phyloP scores from a whole-genome alignment of 2,113 vertebrate genomes.

The Cinclus mexicanus region DNA sequence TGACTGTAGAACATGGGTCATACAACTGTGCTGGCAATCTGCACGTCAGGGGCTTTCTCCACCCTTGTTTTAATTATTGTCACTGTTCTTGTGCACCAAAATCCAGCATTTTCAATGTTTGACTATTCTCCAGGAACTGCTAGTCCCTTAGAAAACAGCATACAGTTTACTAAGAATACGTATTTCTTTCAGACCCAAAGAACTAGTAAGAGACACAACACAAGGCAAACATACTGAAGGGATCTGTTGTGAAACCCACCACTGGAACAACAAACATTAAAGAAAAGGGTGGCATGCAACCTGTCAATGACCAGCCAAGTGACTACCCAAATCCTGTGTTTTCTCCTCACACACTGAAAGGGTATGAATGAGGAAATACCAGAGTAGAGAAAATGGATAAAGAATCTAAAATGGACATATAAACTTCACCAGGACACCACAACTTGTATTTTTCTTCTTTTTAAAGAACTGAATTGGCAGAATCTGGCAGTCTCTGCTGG shows the following conservation, averaged over 20 bases:
- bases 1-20: fast-evolving
- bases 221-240: neutral
- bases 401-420: neutral
- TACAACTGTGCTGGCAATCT: fast-evolving
- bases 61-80: neutral
- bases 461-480: neutral
- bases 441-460: neutral
- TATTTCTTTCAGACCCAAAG: neutral
- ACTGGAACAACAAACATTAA: neutral
- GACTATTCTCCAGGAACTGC: neutral
- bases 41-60: neutral
- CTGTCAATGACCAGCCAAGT: neutral
- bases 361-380: neutral
- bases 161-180: neutral
- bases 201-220: neutral
- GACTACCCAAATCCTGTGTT: neutral
- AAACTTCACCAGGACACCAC: neutral
- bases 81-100: neutral
- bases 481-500: neutral
- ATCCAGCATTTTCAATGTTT: neutral
- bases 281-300: neutral
- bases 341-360: neutral
- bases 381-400: neutral
- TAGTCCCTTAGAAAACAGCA: neutral
- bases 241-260: neutral